Evolutionary conservation across 2,113 vertebrate species (phyloP).

Genomic region (Phylloscopus trochilus): DNA sequence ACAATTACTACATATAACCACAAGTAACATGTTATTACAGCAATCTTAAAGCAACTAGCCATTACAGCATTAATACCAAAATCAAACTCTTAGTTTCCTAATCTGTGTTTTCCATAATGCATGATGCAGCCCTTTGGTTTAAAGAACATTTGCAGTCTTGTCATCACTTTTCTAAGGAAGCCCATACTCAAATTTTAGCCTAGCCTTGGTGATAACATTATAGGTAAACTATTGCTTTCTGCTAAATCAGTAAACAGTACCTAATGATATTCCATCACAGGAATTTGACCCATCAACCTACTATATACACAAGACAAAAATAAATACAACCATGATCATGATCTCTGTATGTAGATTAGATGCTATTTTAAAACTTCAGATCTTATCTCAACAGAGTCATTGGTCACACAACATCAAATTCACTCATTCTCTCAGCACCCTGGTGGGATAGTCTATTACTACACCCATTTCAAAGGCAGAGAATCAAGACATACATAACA

Average conservation of each 20-base stretch:
- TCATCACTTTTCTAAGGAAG: not conserved
- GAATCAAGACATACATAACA: not conserved
- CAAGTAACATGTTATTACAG: conserved; percentile 10
- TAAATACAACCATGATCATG: not conserved
- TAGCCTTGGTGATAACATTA: not conserved
- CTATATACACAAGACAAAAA: not conserved
- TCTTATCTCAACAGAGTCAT: not conserved
- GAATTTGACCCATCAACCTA: not conserved
- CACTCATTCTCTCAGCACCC: not conserved
- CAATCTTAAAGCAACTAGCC: not conserved
- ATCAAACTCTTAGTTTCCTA: conserved; percentile 2
- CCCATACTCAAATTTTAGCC: not conserved
- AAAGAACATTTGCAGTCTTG: not conserved
- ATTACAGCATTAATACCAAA: conserved; percentile 41
- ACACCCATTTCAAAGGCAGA: not conserved
- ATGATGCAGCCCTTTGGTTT: not conserved
- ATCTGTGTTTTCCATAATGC: not conserved
- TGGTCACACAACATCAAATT: not conserved
- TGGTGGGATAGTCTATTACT: not conserved
- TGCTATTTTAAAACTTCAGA: not conserved
- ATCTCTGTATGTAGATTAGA: not conserved
- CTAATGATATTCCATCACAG: not conserved
- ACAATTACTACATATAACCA: conserved; percentile 35
- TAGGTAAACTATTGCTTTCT: not conserved
- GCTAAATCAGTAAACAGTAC: not conserved